phyloP scores from a whole-genome alignment of 2,888 invertebrate species.

The Nemoura dubitans region DNA sequence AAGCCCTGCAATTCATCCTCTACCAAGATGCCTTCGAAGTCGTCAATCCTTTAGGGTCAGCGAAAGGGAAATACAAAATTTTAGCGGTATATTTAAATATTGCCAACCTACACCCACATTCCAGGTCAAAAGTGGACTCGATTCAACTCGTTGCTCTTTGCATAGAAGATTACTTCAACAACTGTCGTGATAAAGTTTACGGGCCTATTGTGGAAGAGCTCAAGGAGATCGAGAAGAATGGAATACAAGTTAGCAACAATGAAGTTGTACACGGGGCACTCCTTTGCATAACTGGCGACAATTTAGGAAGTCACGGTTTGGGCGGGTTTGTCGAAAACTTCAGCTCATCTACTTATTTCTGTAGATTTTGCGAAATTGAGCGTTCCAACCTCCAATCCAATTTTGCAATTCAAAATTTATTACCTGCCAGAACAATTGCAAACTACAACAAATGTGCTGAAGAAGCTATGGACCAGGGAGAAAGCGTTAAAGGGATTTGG shows the following conservation, averaged over 20 bases:
- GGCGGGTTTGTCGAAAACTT: conserved; percentile 53
- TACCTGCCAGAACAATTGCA: not conserved
- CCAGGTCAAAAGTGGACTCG: conserved; percentile 50
- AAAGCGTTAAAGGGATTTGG: conserved; percentile 24
- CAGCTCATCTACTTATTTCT: conserved; percentile 50
- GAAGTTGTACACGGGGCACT: conserved; percentile 44
- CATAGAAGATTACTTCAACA: conserved; percentile 47
- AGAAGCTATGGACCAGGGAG: not conserved
- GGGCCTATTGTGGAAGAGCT: conserved; percentile 49
- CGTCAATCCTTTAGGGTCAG: conserved; percentile 51
- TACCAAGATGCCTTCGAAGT: conserved; percentile 52
- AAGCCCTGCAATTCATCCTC: conserved; percentile 50
- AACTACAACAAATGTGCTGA: conserved; percentile 19
- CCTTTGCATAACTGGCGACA: too few species aligned
- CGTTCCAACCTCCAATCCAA: conserved; percentile 10
- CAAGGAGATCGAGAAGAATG: conserved; percentile 44
- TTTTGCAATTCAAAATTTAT: not conserved
- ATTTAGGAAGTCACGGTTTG: too few species aligned
- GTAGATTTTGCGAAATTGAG: conserved; percentile 51
- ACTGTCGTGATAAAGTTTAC: conserved; percentile 44
- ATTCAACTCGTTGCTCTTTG: conserved; percentile 50
- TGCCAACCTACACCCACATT: conserved; percentile 49
- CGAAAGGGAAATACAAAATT: conserved; percentile 50
- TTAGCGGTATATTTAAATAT: too few species aligned
- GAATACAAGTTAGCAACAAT: conserved; percentile 39